A percentile compares a stretch with the other conserved stretches of the same genome.
phyloP scores from a whole-genome alignment of 2,113 vertebrate genomes.

The Podocnemis expansa region DNA sequence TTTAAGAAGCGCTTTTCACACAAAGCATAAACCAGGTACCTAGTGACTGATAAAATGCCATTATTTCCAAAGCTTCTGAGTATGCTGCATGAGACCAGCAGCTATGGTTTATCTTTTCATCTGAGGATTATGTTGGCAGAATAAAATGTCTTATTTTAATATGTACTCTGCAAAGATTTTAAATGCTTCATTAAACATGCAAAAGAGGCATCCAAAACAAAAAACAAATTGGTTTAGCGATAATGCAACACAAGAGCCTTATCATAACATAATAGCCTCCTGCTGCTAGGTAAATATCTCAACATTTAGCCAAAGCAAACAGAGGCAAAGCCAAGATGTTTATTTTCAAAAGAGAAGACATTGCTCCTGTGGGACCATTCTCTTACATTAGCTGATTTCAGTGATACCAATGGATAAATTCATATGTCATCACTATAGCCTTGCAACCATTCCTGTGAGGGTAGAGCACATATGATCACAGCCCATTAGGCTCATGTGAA shows the following conservation, averaged over 20 bases:
- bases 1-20: constrained; percentile 58
- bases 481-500: constrained; percentile 17
- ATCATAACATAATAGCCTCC: constrained; percentile 37
- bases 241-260: constrained; percentile 51
- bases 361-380: constrained; percentile 31
- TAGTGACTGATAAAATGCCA: constrained; percentile 45
- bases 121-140: constrained; percentile 47
- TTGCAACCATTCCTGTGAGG: not conserved
- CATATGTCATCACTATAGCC: not conserved
- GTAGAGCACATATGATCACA: constrained; percentile 29
- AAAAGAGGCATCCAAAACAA: constrained; percentile 55
- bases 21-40: constrained; percentile 47
- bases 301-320: constrained; percentile 53
- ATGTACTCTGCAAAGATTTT: constrained; percentile 53
- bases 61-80: constrained; percentile 42
- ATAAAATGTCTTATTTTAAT: constrained; percentile 50
- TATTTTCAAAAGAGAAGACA: constrained; percentile 52
- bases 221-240: constrained; percentile 52
- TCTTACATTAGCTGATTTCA: not conserved
- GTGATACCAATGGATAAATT: constrained; percentile 8
- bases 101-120: constrained; percentile 35
- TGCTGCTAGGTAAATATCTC: constrained; percentile 53
- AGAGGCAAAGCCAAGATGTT: constrained; percentile 19
- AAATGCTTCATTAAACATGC: constrained; percentile 60
- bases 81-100: constrained; percentile 2